Percentiles rank a stretch among this genome's conserved stretches.
Conservation (phyloP, 2,888 invertebrate species). For the Cephus runcator region DNA sequence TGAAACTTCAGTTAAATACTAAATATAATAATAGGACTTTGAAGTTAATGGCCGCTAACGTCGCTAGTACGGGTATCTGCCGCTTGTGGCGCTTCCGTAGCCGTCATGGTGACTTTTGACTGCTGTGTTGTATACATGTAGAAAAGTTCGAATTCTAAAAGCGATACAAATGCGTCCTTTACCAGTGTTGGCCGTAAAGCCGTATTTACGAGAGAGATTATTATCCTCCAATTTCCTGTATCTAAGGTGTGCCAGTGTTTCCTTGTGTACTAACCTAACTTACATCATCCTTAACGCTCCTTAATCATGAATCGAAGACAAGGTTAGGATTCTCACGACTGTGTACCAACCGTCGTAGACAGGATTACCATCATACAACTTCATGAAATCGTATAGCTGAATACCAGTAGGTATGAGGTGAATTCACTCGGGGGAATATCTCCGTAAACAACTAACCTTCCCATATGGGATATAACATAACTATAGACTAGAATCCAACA, state of each 20-base stretch:
- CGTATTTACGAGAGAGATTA: neutral
- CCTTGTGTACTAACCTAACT: neutral
- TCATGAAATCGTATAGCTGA: slow-evolving; percentile 45
- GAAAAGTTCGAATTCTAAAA: neutral
- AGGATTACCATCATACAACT: slow-evolving; percentile 46
- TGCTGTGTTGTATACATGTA: neutral
- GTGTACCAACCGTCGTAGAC: neutral
- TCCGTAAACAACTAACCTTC: neutral
- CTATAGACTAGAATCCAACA: neutral
- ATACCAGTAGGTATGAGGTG: neutral
- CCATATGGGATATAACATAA: neutral
- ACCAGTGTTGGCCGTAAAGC: neutral
- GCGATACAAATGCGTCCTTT: neutral
- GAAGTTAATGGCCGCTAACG: neutral
- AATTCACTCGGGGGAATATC: neutral
- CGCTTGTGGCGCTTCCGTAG: neutral
- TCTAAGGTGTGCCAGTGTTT: no score
- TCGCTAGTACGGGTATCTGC: neutral
- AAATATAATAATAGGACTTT: slow-evolving; percentile 40
- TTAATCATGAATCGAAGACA: neutral
- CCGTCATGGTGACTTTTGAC: neutral
- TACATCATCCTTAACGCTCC: neutral
- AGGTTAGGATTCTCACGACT: neutral
- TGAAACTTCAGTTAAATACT: slow-evolving; percentile 46
- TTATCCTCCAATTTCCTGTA: neutral